Conservation (phyloP, 2,797 vertebrate genomes). For the Scolopax rusticola region DNA sequence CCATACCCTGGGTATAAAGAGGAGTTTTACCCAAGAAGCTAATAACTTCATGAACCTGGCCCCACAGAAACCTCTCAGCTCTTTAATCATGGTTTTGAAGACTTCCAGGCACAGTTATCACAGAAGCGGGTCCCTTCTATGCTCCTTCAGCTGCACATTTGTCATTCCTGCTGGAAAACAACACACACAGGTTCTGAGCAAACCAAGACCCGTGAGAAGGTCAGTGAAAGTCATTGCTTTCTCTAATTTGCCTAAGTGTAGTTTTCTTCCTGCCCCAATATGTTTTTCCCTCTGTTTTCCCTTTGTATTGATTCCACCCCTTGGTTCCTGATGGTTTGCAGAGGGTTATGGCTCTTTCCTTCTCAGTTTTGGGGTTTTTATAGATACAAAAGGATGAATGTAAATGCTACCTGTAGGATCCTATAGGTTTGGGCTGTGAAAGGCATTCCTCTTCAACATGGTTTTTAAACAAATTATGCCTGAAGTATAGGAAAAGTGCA, state of each 20-base stretch:
- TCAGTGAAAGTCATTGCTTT: conserved; percentile 31
- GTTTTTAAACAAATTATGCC: background rate
- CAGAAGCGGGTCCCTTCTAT: background rate
- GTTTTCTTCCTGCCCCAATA: background rate
- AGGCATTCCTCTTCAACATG: background rate
- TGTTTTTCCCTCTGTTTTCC: background rate
- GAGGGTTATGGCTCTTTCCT: background rate
- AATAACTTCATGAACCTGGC: accelerated
- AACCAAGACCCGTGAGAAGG: conserved; percentile 10
- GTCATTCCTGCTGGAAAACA: background rate
- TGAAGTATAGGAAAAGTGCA: background rate
- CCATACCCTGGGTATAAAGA: background rate
- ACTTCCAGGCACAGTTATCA: background rate
- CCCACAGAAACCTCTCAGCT: background rate
- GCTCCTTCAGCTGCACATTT: background rate
- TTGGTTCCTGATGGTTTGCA: background rate
- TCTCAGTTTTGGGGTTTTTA: background rate
- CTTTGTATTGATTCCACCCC: background rate
- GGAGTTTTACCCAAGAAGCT: background rate
- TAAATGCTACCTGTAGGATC: background rate
- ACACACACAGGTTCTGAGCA: conserved; percentile 31
- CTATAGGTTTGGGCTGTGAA: background rate
- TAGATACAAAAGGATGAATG: background rate
- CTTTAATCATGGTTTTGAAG: conserved; percentile 22
- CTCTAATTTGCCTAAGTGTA: background rate